A percentile compares a stretch with the other conserved stretches of the same genome.
Conservation (phyloP, 2,797 vertebrate species). For the Malurus leucopterus region DNA sequence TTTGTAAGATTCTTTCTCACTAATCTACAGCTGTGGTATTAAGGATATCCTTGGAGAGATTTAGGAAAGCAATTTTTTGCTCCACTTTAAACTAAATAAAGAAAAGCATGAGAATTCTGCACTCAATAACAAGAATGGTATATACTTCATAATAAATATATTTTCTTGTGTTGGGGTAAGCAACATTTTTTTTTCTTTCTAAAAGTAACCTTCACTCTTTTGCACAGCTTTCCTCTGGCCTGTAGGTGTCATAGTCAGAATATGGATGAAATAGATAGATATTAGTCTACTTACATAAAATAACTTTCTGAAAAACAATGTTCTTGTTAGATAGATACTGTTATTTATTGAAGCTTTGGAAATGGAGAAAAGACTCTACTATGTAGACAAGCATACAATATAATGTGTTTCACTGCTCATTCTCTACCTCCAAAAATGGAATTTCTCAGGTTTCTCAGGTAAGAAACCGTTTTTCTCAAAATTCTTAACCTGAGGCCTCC, state of each 20-base stretch:
- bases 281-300: not conserved
- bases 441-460: not conserved
- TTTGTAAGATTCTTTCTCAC: constrained; percentile 1
- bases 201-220: not conserved
- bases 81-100: not conserved
- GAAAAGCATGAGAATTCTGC: not conserved
- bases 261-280: not conserved
- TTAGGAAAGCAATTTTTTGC: not conserved
- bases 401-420: not conserved
- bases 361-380: not conserved
- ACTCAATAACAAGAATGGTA: not conserved
- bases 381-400: not conserved
- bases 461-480: not conserved
- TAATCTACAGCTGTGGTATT: not conserved
- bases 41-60: constrained; percentile 24
- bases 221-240: constrained; percentile 2
- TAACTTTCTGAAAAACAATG: not conserved
- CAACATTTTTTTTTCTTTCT: not conserved
- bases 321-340: not conserved
- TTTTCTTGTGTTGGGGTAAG: not conserved
- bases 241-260: constrained; percentile 32
- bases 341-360: not conserved
- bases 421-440: not conserved
- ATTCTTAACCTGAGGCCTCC: not conserved
- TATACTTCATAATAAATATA: not conserved